These are phyloP conservation scores for Okapia johnstoni DNA, from an alignment of 2,113 vertebrate species.

Conservation along the genomic window DNA sequence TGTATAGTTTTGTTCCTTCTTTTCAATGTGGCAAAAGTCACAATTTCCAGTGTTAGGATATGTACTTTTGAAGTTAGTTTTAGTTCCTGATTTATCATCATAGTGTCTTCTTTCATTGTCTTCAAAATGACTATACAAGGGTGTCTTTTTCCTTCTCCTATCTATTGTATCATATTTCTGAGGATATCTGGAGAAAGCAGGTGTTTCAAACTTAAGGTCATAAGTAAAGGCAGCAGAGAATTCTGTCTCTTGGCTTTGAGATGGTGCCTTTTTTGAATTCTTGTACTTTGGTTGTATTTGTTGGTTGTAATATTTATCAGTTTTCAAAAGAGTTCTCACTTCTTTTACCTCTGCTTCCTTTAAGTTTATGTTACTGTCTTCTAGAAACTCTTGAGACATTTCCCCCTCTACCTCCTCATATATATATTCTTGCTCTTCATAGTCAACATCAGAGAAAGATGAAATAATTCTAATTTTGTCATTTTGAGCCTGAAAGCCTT, in stretches of 20 bases:
- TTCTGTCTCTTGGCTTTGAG: slow-evolving; percentile 63
- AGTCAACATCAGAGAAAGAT: slow-evolving; percentile 86
- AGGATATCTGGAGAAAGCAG: slow-evolving; percentile 82
- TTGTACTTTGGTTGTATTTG: slow-evolving; percentile 20
- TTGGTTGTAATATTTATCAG: neutral
- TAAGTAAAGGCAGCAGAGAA: slow-evolving; percentile 57
- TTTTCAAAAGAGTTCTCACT: slow-evolving; percentile 49
- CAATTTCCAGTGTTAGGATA: slow-evolving; percentile 45
- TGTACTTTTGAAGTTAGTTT: slow-evolving; percentile 18
- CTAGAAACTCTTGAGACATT: slow-evolving; percentile 84
- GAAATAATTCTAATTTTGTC: slow-evolving; percentile 91
- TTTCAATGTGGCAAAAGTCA: slow-evolving; percentile 14
- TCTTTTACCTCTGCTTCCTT: slow-evolving; percentile 79
- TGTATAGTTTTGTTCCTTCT: slow-evolving; percentile 58
- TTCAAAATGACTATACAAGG: slow-evolving; percentile 71
- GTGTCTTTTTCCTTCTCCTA: slow-evolving; percentile 85
- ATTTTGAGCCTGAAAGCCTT: slow-evolving; percentile 85
- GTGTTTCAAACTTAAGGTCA: slow-evolving; percentile 68
- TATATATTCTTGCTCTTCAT: slow-evolving; percentile 86
- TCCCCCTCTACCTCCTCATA: slow-evolving; percentile 82
- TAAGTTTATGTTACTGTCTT: slow-evolving; percentile 85
- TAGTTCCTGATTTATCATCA: slow-evolving; percentile 25
- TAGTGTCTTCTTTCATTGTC: slow-evolving; percentile 34
- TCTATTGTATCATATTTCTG: slow-evolving; percentile 90
- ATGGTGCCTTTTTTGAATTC: slow-evolving; percentile 51